Evolutionary conservation across 2,113 vertebrate species (phyloP).

Genomic region (Circaetus cinerascens): DNA sequence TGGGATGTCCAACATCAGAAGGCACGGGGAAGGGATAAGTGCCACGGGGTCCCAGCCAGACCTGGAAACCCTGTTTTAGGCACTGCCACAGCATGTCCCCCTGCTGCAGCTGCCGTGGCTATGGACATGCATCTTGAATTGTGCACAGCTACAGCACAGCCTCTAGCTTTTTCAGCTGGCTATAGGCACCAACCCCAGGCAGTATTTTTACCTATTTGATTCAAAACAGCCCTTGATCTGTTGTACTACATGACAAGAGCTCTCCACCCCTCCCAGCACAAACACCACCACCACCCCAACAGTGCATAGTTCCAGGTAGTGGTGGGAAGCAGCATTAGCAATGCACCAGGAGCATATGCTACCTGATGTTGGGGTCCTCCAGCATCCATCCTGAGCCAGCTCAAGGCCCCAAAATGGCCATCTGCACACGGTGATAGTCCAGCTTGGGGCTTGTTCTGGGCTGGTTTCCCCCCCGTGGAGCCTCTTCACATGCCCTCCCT

Average conservation of each 20-base stretch:
- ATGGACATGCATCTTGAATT: neutral
- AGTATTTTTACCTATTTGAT: neutral
- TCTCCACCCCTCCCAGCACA: neutral
- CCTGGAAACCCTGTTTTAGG: neutral
- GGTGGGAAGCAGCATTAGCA: neutral
- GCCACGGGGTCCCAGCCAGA: neutral
- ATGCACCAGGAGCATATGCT: neutral
- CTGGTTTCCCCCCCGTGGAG: neutral
- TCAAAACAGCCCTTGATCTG: neutral
- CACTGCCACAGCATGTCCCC: neutral
- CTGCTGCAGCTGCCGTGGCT: neutral
- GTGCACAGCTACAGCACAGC: neutral
- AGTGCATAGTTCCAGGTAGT: neutral
- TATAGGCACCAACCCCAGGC: neutral
- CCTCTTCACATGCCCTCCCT: neutral
- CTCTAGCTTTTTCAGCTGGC: neutral
- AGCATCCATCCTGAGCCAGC: neutral
- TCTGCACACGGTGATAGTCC: fast-evolving
- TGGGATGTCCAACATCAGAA: neutral
- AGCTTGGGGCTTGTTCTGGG: neutral
- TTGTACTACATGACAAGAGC: neutral
- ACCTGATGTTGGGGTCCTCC: neutral
- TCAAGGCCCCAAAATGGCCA: neutral
- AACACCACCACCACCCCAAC: no score
- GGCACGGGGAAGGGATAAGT: fast-evolving